Evolutionary conservation across 2,888 invertebrate genomes (phyloP).

Genomic region (Agriopis leucophaearia): DNA sequence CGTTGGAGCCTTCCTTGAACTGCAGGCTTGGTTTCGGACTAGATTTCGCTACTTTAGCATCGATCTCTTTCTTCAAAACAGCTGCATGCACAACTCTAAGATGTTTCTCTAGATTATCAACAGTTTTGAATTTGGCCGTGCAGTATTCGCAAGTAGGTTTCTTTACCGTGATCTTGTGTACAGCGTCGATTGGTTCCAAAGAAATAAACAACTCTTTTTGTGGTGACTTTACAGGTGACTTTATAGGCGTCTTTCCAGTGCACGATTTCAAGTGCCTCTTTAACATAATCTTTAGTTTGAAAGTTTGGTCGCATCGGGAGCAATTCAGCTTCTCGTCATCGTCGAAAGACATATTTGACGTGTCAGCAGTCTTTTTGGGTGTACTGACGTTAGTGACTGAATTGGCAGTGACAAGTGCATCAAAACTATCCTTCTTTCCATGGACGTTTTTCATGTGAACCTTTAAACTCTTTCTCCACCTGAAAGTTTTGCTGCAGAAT

Average conservation of each 20-base stretch:
- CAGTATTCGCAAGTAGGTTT: constrained; percentile 70
- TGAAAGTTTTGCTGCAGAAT: constrained; percentile 66
- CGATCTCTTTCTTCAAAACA: constrained; percentile 57
- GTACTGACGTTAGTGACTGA: constrained; percentile 48
- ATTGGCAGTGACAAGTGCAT: constrained; percentile 19
- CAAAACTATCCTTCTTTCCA: constrained; percentile 47
- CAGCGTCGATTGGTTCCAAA: constrained; percentile 71
- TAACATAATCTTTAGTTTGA: constrained; percentile 82
- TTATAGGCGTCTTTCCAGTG: constrained; percentile 50
- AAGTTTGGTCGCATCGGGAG: constrained; percentile 73
- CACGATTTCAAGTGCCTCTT: constrained; percentile 75
- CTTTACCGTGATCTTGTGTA: constrained; percentile 31
- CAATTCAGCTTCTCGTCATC: constrained; percentile 71
- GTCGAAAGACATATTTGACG: constrained; percentile 61
- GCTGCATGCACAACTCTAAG: constrained; percentile 76
- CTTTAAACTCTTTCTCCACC: constrained; percentile 54
- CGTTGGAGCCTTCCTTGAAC: constrained; percentile 9
- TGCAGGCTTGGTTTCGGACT: constrained; percentile 32
- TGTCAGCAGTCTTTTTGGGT: constrained; percentile 53
- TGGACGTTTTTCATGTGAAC: constrained; percentile 63
- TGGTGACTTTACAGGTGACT: constrained; percentile 52
- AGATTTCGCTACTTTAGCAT: constrained; percentile 43
- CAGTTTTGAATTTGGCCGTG: constrained; percentile 68
- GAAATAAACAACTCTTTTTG: constrained; percentile 72
- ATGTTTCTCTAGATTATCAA: constrained; percentile 75